Percentiles rank a stretch among this genome's conserved stretches.
phyloP scores from a whole-genome alignment of 2,113 vertebrate species.

The Rhinolophus ferrumequinum region DNA sequence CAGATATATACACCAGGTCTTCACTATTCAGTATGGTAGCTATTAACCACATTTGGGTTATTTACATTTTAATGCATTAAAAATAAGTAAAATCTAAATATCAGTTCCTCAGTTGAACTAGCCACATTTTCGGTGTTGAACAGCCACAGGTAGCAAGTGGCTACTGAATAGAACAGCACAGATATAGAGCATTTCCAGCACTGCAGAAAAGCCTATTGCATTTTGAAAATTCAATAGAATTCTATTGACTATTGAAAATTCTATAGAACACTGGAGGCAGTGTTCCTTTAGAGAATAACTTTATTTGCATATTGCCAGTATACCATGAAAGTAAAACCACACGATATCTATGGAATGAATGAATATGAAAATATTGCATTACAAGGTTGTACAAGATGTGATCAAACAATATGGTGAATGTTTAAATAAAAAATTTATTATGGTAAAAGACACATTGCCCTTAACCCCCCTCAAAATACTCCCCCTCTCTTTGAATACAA shows the following conservation, averaged over 20 bases:
- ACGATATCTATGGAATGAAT: background rate
- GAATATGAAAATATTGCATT: background rate
- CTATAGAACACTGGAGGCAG: background rate
- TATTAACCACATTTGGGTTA: background rate
- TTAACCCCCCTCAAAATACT: no score
- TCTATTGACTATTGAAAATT: background rate
- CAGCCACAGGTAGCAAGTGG: background rate
- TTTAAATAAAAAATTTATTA: no score
- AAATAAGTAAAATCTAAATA: constrained; percentile 7
- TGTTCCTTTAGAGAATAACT: background rate
- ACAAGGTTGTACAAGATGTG: background rate
- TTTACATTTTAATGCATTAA: constrained; percentile 55
- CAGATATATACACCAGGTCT: background rate
- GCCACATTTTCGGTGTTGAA: background rate
- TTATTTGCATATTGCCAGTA: constrained; percentile 17
- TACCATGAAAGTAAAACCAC: background rate
- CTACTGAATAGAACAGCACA: background rate
- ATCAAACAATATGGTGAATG: no score
- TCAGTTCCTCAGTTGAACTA: background rate
- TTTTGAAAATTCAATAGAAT: background rate
- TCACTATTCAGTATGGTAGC: background rate
- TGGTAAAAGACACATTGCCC: no score
- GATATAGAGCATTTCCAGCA: constrained; percentile 8
- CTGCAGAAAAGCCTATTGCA: background rate
- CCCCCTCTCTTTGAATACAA: no score